Evolutionary conservation across 1,140 invertebrate species (phyloP).

Genomic region (Helicorthomorpha holstii): DNA sequence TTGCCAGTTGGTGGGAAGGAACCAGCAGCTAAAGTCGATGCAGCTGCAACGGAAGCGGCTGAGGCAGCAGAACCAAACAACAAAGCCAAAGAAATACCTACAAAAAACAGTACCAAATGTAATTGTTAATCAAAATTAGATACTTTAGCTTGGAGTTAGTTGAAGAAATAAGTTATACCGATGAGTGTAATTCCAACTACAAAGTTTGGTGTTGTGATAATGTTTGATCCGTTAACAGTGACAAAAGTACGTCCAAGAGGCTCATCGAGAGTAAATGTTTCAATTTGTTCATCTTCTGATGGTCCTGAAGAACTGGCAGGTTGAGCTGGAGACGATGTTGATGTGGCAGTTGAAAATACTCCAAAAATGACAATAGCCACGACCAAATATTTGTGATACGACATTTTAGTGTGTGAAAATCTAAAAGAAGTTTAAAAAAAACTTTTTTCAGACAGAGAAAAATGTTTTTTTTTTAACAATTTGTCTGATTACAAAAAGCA

Average conservation of each 20-base stretch:
- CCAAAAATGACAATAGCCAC: no score
- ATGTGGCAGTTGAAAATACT: no score
- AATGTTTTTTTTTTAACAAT: no score
- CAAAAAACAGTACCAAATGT: not conserved
- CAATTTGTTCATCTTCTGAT: no score
- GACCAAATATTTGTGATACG: no score
- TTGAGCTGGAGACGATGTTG: no score
- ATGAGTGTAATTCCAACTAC: not conserved
- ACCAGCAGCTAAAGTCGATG: not conserved
- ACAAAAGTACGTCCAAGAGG: not conserved
- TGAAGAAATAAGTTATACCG: not conserved
- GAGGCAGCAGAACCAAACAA: not conserved
- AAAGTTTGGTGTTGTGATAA: constrained; percentile 1
- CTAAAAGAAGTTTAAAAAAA: no score
- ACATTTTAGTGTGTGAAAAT: no score
- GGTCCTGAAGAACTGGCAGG: no score
- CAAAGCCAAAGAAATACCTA: not conserved
- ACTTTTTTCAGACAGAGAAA: no score
- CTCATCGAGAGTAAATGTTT: constrained; percentile 1
- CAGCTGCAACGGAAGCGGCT: not conserved
- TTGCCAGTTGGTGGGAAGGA: not conserved
- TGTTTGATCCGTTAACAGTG: not conserved
- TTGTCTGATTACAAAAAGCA: no score
- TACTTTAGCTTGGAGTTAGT: not conserved
- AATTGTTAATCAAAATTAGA: not conserved